Evolutionary conservation across 2,113 vertebrate genomes (phyloP), one percentile per base, ranked within the genome.

Genomic region (Recurvirostra avosetta): DNA sequence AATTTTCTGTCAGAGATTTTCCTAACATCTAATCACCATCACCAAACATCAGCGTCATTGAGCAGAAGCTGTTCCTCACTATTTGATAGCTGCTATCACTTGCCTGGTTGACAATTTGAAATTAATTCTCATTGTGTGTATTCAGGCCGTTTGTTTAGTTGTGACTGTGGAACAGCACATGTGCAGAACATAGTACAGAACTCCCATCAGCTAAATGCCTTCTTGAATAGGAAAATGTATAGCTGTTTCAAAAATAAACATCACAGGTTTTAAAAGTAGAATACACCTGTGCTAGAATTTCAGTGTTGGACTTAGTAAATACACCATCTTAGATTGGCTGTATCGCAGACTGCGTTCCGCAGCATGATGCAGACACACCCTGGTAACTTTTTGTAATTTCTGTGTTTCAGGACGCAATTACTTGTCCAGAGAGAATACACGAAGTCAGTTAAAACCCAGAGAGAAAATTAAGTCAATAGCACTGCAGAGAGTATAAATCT

Each of bases 71-170:
- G 13, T 88, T 72, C 53, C 73, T 93, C 40, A 45, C 63, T 84
- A 36, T 85, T 63, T 86, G 38, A 52, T 93, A 67, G 53, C 70
- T 94, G 36, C 49, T 86, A 50, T 91, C 68, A 14, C 72, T 96
- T 96, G 45, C 34, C 38, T 92, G 89, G 56, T 75, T 73, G 68
- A 94, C 41, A 90, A 58, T 91, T 94, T 80, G 36, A 86, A 94
- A 58, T 94, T 97, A 94, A 88, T 93, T 96, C 65, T 56, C 45
- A 75, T 88, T 92, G 62, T 72, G 61, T 63, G 13, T 47, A 55
- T 90, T 94, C 49, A 78, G 56, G 52, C 85, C 82, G 62, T 85
- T 88, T 0, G 0, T 75, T 78, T 92, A 63, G 32, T 52, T 90
- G 40, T 91, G 74, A 47, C 85, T 80, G 21, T 50, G 56, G 14